Evolutionary conservation across 2,888 invertebrate species (phyloP).

Genomic region (Pilophorus perplexus): DNA sequence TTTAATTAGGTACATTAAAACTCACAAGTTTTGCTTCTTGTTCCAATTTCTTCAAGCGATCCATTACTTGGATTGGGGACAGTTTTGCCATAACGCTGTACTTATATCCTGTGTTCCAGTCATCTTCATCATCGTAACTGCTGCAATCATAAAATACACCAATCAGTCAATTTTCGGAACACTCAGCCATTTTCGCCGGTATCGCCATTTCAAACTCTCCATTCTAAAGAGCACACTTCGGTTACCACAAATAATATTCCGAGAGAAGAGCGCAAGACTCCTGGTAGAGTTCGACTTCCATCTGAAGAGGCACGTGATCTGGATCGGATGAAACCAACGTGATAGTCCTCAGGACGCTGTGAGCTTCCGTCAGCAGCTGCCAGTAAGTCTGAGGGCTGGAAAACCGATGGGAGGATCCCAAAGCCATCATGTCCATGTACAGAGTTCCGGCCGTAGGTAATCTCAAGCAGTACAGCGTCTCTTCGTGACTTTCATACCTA

Average conservation of each 20-base stretch:
- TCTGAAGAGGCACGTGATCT: slow-evolving; percentile 46
- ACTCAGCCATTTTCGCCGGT: no score
- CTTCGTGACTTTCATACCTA: slow-evolving; percentile 50
- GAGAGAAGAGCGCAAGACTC: slow-evolving; percentile 60
- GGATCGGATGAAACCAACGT: slow-evolving; percentile 50
- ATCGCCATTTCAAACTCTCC: no score
- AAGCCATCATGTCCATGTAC: slow-evolving; percentile 67
- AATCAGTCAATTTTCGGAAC: no score
- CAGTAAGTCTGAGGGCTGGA: slow-evolving; percentile 67
- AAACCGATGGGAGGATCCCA: slow-evolving; percentile 63
- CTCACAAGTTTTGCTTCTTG: slow-evolving; percentile 44
- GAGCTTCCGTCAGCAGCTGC: slow-evolving; percentile 70
- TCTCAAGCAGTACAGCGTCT: slow-evolving; percentile 72
- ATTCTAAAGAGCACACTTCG: no score
- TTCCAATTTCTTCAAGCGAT: slow-evolving; percentile 48
- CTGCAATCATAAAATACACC: not conserved
- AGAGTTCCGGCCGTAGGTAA: slow-evolving; percentile 63
- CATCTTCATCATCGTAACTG: slow-evolving; percentile 45
- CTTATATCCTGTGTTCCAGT: slow-evolving; percentile 56
- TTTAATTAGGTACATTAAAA: not conserved
- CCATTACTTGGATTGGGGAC: slow-evolving; percentile 55
- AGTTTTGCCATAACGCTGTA: slow-evolving; percentile 60
- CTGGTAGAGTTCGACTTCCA: slow-evolving; percentile 55
- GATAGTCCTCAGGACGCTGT: slow-evolving; percentile 62
- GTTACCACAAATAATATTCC: slow-evolving; percentile 54